phyloP scores from a whole-genome alignment of 2,888 invertebrate genomes.

The Tetragonisca angustula region DNA sequence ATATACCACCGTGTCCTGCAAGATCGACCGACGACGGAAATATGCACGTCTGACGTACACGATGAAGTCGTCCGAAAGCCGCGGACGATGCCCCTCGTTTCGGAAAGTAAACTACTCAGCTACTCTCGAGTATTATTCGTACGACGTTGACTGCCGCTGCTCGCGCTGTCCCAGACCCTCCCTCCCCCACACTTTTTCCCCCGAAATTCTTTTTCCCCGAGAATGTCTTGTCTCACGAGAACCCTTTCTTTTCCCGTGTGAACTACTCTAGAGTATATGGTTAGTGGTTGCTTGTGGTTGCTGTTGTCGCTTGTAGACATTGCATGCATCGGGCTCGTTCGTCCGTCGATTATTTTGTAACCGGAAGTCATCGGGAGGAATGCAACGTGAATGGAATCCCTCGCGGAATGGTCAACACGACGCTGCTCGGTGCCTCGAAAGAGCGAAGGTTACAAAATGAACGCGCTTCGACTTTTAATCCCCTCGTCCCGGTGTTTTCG shows the following conservation, averaged over 20 bases:
- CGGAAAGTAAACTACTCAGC: slow-evolving; percentile 38
- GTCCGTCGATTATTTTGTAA: slow-evolving; percentile 41
- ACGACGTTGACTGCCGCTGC: slow-evolving; percentile 84
- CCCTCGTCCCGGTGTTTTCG: too few species aligned
- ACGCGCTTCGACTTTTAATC: background rate
- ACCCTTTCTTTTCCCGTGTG: slow-evolving; percentile 45
- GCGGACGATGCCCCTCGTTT: slow-evolving; percentile 68
- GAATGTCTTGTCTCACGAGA: slow-evolving; percentile 30
- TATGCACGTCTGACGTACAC: background rate
- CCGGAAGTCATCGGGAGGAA: slow-evolving; percentile 13
- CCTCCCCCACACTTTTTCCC: slow-evolving; percentile 24
- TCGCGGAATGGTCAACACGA: background rate
- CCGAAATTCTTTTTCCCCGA: slow-evolving; percentile 43
- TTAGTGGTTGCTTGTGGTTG: slow-evolving; percentile 39
- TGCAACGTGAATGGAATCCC: background rate
- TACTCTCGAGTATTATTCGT: slow-evolving; percentile 74
- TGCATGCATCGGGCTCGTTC: slow-evolving; percentile 61
- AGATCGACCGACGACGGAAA: slow-evolving; percentile 30
- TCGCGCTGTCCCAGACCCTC: slow-evolving; percentile 83
- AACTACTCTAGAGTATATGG: background rate
- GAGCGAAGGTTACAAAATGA: slow-evolving; percentile 4
- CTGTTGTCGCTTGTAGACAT: slow-evolving; percentile 25
- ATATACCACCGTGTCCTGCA: slow-evolving; percentile 30
- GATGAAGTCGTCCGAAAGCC: slow-evolving; percentile 32
- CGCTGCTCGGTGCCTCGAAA: too few species aligned